These are phyloP conservation scores for Sacculina carcini DNA, from an alignment of 2,888 invertebrate species.

Conservation along the genomic window DNA sequence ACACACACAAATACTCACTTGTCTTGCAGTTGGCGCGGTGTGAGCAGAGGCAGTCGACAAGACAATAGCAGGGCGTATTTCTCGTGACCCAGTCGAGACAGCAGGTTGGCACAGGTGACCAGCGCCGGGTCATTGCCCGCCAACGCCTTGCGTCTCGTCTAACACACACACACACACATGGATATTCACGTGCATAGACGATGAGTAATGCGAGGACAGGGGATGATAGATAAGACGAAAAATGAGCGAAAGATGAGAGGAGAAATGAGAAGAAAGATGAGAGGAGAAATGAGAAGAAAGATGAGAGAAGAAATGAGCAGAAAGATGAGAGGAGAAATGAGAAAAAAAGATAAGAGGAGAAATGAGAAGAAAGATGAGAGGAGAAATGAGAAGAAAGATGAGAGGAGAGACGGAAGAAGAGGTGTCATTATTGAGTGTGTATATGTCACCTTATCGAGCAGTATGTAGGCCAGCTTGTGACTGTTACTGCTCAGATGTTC, in stretches of 20 bases:
- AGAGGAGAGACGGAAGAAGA: not conserved
- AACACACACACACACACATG: no score
- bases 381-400: no score
- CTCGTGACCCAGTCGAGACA: not conserved
- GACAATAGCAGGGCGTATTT: not conserved
- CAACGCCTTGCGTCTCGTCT: not conserved
- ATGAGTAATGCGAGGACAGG: no score
- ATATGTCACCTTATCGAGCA: not conserved
- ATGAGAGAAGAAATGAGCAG: no score
- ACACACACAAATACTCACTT: not conserved
- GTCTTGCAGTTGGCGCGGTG: not conserved
- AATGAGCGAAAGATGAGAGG: no score
- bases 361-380: no score
- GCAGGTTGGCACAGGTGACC: not conserved
- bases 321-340: no score
- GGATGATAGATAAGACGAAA: no score
- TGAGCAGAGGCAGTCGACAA: not conserved
- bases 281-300: no score
- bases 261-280: no score
- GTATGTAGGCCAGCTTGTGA: not conserved
- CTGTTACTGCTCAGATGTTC: not conserved
- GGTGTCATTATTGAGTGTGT: not conserved
- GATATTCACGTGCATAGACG: no score
- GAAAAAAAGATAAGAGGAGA: no score
- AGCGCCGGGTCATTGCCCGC: not conserved